Percentiles rank a stretch among this genome's conserved stretches.
Conservation (phyloP, 2,797 vertebrate genomes). For the Perodicticus potto region DNA sequence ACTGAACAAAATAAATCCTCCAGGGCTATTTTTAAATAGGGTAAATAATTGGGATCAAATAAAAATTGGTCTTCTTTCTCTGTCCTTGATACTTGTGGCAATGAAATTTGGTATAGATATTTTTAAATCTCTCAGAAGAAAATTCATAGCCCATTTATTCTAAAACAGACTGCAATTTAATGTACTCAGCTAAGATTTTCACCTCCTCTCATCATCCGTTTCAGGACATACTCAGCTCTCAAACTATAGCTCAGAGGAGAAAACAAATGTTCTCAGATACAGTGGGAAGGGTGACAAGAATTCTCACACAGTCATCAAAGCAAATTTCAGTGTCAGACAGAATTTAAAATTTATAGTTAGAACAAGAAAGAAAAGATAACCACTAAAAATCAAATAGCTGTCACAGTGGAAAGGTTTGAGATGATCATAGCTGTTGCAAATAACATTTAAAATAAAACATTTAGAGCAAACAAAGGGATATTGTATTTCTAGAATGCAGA, state of each 20-base stretch:
- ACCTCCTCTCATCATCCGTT: not conserved
- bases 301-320: not conserved
- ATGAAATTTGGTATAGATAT: not conserved
- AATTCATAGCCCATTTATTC: not conserved
- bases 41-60: not conserved
- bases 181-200: not conserved
- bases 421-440: not conserved
- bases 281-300: not conserved
- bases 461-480: not conserved
- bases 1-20: not conserved
- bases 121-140: constrained; percentile 9
- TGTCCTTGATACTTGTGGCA: not conserved
- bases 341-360: not conserved
- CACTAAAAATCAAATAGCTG: not conserved
- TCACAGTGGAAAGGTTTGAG: not conserved
- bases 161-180: constrained; percentile 3
- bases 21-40: constrained; percentile 4
- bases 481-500: not conserved
- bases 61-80: not conserved
- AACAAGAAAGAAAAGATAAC: not conserved
- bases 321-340: not conserved
- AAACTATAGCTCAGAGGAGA: not conserved
- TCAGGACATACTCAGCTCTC: not conserved
- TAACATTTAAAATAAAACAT: not conserved
- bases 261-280: not conserved